Evolutionary conservation across 2,113 vertebrate genomes (phyloP), one percentile per base, ranked within the genome.

Genomic region (Fregetta grallaria): DNA sequence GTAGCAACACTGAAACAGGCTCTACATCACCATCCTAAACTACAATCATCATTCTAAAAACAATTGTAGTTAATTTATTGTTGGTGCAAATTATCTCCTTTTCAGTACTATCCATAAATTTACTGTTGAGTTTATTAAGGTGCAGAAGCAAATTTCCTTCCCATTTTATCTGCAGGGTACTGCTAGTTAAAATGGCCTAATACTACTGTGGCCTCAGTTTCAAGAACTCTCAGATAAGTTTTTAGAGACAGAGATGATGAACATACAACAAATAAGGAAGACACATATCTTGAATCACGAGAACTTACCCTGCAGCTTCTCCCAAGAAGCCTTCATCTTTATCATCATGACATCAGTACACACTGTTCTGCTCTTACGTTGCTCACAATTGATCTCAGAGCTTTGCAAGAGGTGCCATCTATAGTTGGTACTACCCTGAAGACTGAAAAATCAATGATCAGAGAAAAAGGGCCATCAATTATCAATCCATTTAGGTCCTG

Each of bases 381-480:
- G 53, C 53, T 88, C 49, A 75, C 44, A 53, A 15, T 11, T 82
- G 82, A 88, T 88, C 59, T 77, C 53, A 70, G n/a, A 90, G 30
- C 34, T 76, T 90, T 86, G 58, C 50, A 77, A 52, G 63, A 80
- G 53, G 30, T 88, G 67, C 25, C 63, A 75, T 82, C 90, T 88
- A n/a, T 81, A 92, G 81, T 15, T 62, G 67, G 30, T 86, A 56
- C 72, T 90, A 53, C 49, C 27, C 53, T 30, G 38, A 92, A 90
- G 82, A 88, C 53, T 92, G 88, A 86, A 95, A 97, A 95, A 90
- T 95, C 82, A 80, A 85, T 96, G 67, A 65, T 83, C 40, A 88
- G 53, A 82, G 75, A 47, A 89, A 95, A 92, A 62, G 42, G 3
- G 16, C 17, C 52, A 88, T 92, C 67, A 83, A 49, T 96, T 79